These are phyloP conservation scores for Hyles lineata DNA, from an alignment of 2,888 invertebrate genomes.

Conservation along the genomic window DNA sequence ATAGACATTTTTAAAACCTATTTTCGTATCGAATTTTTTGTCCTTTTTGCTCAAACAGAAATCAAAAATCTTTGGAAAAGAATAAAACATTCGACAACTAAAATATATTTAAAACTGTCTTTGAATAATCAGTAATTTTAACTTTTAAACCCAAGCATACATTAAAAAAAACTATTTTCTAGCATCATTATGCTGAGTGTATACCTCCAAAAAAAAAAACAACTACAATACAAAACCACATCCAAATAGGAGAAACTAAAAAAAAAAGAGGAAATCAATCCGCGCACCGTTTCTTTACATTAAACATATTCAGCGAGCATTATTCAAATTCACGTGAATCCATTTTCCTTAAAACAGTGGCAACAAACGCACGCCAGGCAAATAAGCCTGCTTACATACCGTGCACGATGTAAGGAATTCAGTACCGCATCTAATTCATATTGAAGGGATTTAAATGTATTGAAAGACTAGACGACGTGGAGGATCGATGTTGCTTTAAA, in stretches of 20 bases:
- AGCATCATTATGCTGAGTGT: no score
- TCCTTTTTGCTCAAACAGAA: no score
- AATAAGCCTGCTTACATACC: slow-evolving; percentile 47
- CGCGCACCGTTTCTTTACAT: slow-evolving; percentile 7
- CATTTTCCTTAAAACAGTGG: slow-evolving; percentile 44
- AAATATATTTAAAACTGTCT: no score
- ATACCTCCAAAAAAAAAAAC: no score
- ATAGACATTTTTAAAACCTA: no score
- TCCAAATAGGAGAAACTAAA: background rate
- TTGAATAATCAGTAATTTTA: no score
- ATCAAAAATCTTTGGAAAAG: no score
- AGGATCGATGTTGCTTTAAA: background rate
- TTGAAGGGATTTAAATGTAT: background rate
- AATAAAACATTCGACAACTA: no score
- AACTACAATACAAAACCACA: background rate
- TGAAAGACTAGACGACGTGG: background rate
- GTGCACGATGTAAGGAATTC: slow-evolving; percentile 33
- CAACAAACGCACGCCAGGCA: slow-evolving; percentile 41
- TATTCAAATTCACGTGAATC: slow-evolving; percentile 38
- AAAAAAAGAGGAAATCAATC: slow-evolving; percentile 15
- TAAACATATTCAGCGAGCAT: slow-evolving; percentile 30
- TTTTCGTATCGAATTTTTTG: no score
- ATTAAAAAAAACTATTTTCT: no score
- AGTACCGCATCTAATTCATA: slow-evolving; percentile 18
- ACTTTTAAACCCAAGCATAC: no score